phyloP scores from a whole-genome alignment of 2,888 invertebrate species.

The Acrobasis suavella region DNA sequence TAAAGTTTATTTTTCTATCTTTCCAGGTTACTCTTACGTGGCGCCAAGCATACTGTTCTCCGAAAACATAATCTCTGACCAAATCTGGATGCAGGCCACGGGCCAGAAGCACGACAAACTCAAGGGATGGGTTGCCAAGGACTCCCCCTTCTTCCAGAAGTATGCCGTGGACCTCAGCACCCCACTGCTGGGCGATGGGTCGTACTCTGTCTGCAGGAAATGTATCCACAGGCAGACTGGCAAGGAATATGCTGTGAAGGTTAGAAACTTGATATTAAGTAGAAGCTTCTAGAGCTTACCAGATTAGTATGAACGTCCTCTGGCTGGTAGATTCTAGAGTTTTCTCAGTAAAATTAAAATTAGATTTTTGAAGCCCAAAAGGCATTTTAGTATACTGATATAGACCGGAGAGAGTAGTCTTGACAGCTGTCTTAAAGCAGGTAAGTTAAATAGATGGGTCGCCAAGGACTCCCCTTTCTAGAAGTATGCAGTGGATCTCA shows the following conservation, averaged over 20 bases:
- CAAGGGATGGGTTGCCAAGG: slow-evolving; percentile 84
- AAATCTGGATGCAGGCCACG: slow-evolving; percentile 84
- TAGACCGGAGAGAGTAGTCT: no score
- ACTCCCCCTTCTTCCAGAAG: slow-evolving; percentile 92
- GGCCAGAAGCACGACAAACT: slow-evolving; percentile 73
- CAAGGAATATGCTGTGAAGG: slow-evolving; percentile 94
- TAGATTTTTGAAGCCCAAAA: no score
- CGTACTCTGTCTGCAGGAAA: slow-evolving; percentile 92
- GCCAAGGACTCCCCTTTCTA: no score
- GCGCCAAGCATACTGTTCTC: slow-evolving; percentile 95
- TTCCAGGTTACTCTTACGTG: slow-evolving; percentile 95
- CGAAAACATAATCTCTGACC: slow-evolving; percentile 89
- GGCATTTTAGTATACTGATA: no score
- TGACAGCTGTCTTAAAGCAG: no score
- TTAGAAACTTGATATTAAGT: slow-evolving; percentile 54
- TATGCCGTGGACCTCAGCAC: slow-evolving; percentile 87
- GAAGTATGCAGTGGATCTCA: no score
- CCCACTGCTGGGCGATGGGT: slow-evolving; percentile 92
- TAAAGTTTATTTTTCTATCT: slow-evolving; percentile 18
- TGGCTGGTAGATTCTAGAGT: no score
- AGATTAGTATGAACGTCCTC: no score
- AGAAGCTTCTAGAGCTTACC: not conserved
- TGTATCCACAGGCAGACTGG: slow-evolving; percentile 89
- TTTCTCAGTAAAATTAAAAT: no score
- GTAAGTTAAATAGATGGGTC: no score